Percentiles rank a stretch among this genome's conserved stretches.
Conservation (phyloP, 2,797 vertebrate genomes). For the Sebastes diploproa region DNA sequence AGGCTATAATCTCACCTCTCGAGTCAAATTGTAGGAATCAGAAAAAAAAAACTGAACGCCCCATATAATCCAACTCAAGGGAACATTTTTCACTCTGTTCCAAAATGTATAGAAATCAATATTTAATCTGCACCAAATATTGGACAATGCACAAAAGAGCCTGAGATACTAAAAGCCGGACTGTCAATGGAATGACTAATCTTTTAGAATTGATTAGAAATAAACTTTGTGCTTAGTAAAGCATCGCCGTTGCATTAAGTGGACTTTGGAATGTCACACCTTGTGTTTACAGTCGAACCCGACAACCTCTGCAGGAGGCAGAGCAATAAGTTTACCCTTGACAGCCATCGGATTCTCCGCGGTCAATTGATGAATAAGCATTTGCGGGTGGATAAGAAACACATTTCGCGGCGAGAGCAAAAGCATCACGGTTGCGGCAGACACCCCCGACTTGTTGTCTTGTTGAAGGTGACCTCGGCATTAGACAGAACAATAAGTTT, state of each 20-base stretch:
- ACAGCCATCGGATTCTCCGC: slow-evolving; percentile 29
- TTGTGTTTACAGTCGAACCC: slow-evolving; percentile 15
- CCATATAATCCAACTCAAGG: slow-evolving; percentile 72
- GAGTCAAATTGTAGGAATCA: slow-evolving; percentile 59
- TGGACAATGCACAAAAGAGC: slow-evolving; percentile 74
- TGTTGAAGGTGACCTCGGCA: slow-evolving; percentile 68
- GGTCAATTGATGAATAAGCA: slow-evolving; percentile 44
- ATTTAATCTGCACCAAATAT: slow-evolving; percentile 84
- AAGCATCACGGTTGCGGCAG: slow-evolving; percentile 35
- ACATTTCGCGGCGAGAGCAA: slow-evolving; percentile 32
- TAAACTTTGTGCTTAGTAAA: slow-evolving; percentile 36
- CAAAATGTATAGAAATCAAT: slow-evolving; percentile 84
- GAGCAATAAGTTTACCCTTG: slow-evolving; percentile 42
- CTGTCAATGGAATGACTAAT: slow-evolving; percentile 65
- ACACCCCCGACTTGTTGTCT: slow-evolving; percentile 31
- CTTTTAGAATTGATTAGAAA: slow-evolving; percentile 59
- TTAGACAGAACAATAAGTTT: slow-evolving; percentile 66
- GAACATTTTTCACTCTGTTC: slow-evolving; percentile 78
- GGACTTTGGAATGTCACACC: slow-evolving; percentile 41
- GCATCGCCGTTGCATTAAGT: slow-evolving; percentile 44
- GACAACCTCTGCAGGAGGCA: slow-evolving; percentile 31
- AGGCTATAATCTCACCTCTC: slow-evolving; percentile 45
- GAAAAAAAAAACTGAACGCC: slow-evolving; percentile 60
- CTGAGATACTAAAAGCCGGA: slow-evolving; percentile 70
- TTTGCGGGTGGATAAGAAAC: slow-evolving; percentile 37